Evolutionary conservation across 2,888 invertebrate species (phyloP).

Genomic region (Trissolcus japonicus): DNA sequence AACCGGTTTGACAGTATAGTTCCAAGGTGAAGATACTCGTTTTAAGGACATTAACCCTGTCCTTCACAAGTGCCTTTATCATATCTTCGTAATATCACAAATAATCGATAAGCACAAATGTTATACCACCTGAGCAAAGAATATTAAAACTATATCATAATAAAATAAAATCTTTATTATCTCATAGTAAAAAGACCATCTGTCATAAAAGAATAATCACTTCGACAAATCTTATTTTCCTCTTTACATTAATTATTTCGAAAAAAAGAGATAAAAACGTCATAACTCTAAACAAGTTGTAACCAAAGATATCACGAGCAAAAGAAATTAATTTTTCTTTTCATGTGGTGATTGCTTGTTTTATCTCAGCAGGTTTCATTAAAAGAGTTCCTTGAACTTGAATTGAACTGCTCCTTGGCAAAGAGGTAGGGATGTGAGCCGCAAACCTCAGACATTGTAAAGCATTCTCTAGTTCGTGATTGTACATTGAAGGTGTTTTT

Average conservation of each 20-base stretch:
- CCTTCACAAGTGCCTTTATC: conserved; percentile 23
- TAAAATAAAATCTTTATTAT: background rate
- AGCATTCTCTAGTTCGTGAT: background rate
- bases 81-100: background rate
- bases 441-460: background rate
- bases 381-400: conserved; percentile 3
- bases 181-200: too few species aligned
- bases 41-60: conserved; percentile 37
- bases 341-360: background rate
- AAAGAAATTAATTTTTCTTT: background rate
- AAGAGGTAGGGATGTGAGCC: background rate
- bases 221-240: too few species aligned
- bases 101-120: background rate
- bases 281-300: background rate
- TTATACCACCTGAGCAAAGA: background rate
- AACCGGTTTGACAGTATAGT: conserved; percentile 37
- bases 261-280: background rate
- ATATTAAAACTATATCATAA: background rate
- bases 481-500: background rate
- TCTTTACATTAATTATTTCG: too few species aligned
- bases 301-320: background rate
- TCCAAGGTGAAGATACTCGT: background rate
- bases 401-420: background rate
- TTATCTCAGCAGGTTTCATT: background rate
- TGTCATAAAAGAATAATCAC: too few species aligned